A percentile compares a stretch with the other conserved stretches of the same genome.
These are phyloP conservation scores for Caenorhabditis sinica DNA, from an alignment of 2,888 invertebrate species.

Conservation along the genomic window DNA sequence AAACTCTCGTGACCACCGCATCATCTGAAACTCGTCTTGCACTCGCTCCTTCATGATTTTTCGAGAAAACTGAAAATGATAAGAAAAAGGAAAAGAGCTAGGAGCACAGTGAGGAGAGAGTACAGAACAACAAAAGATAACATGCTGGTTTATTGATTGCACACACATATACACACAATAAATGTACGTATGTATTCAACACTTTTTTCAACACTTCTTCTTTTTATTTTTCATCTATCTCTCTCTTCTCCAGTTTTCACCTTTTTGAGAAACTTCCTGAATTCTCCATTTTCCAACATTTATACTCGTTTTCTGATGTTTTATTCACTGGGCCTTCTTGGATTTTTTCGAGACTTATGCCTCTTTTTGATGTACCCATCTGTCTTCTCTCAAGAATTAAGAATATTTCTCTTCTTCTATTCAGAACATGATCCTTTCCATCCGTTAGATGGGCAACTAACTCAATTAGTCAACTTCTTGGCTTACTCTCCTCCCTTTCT, in stretches of 20 bases:
- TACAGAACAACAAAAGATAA: conserved; percentile 59
- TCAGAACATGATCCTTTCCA: conserved; percentile 58
- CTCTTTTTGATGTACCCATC: neutral
- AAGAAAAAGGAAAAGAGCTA: conserved; percentile 40
- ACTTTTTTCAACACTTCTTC: conserved; percentile 26
- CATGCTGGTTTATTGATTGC: conserved; percentile 46
- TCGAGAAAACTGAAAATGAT: conserved; percentile 40
- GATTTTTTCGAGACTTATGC: conserved; percentile 14
- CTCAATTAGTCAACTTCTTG: conserved; percentile 62
- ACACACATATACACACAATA: conserved; percentile 36
- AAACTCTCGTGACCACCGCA: neutral
- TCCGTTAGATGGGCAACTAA: conserved; percentile 50
- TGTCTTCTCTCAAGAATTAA: neutral
- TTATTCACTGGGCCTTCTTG: conserved; percentile 26
- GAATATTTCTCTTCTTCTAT: conserved; percentile 29
- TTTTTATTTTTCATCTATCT: conserved; percentile 39
- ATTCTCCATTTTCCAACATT: conserved; percentile 15
- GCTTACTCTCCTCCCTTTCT: conserved; percentile 5
- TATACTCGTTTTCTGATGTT: conserved; percentile 26
- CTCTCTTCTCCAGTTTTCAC: conserved; percentile 20
- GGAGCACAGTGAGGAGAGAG: conserved; percentile 29
- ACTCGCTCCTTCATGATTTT: conserved; percentile 27
- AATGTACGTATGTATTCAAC: conserved; percentile 21
- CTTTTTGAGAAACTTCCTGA: conserved; percentile 29
- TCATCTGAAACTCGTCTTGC: conserved; percentile 17